These are phyloP conservation scores for Stomatorhinus walkeri DNA, from an alignment of 2,797 vertebrate species.

Conservation along the genomic window DNA sequence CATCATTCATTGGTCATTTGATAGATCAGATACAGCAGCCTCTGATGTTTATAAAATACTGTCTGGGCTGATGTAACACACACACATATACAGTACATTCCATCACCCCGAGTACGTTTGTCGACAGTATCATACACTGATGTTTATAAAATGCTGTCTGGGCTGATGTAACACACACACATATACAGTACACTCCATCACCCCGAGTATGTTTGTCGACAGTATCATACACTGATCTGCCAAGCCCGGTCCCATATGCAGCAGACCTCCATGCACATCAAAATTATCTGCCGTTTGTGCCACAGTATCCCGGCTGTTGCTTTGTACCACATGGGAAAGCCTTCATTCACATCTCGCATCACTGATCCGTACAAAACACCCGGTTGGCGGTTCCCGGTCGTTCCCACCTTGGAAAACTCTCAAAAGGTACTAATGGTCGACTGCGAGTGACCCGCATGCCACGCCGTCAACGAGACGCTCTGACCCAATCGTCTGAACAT, in stretches of 20 bases:
- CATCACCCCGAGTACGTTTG: neutral
- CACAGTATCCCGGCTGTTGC: neutral
- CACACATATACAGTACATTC: neutral
- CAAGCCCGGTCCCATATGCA: neutral
- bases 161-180: neutral
- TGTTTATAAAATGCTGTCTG: neutral
- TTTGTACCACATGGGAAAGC: neutral
- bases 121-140: neutral
- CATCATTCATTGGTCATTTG: neutral
- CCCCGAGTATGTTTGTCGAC: neutral
- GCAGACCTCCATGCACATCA: neutral
- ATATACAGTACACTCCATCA: neutral
- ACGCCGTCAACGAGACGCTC: neutral
- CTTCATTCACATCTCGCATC: neutral
- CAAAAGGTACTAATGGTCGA: neutral
- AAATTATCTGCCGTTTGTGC: neutral
- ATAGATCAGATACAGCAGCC: neutral
- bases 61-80: neutral
- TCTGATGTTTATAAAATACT: neutral
- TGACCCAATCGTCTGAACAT: neutral
- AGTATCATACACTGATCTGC: neutral
- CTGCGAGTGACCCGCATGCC: neutral
- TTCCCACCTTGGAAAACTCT: neutral
- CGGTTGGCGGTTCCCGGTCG: neutral
- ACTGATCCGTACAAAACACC: neutral